These are phyloP conservation scores for Acanthopleura granulata DNA, from an alignment of 2,888 invertebrate genomes.

Conservation along the genomic window DNA sequence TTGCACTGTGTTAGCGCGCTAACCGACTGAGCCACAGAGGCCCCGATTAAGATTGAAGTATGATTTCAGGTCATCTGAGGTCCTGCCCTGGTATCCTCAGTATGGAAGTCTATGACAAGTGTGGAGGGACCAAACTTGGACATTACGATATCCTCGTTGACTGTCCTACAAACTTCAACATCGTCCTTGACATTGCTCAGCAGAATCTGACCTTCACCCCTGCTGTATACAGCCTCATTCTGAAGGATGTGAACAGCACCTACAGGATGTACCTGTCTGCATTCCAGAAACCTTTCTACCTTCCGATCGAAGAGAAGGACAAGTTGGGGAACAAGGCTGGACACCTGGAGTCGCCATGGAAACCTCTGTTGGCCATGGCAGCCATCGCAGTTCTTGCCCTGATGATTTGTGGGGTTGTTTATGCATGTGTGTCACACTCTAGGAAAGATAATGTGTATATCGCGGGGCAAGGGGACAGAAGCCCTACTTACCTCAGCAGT, in stretches of 20 bases:
- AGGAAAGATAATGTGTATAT: slow-evolving; percentile 20
- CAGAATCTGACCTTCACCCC: slow-evolving; percentile 37
- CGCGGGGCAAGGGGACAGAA: slow-evolving; percentile 22
- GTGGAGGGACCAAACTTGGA: slow-evolving; percentile 43
- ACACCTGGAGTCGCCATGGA: slow-evolving; percentile 41
- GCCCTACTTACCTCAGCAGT: slow-evolving; percentile 23
- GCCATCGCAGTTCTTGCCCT: slow-evolving; percentile 32
- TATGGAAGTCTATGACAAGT: slow-evolving; percentile 53
- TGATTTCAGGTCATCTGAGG: slow-evolving; percentile 46
- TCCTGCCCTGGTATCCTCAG: slow-evolving; percentile 61
- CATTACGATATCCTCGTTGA: slow-evolving; percentile 59
- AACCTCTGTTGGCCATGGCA: slow-evolving; percentile 43
- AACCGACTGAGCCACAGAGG: too few species aligned
- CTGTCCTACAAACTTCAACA: slow-evolving; percentile 56
- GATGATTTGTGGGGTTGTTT: slow-evolving; percentile 21
- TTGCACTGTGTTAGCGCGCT: neutral
- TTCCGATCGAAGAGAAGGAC: slow-evolving; percentile 27
- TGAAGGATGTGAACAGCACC: slow-evolving; percentile 51
- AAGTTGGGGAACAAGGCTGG: too few species aligned
- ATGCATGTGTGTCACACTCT: slow-evolving; percentile 22
- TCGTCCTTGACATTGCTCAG: slow-evolving; percentile 49
- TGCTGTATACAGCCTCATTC: slow-evolving; percentile 48
- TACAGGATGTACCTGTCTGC: slow-evolving; percentile 51
- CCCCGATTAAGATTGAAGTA: too few species aligned
- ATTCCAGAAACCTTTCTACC: slow-evolving; percentile 43